Percentiles rank a stretch among this genome's conserved stretches.
phyloP scores from a whole-genome alignment of 2,797 vertebrate genomes.

The Dermochelys coriacea region DNA sequence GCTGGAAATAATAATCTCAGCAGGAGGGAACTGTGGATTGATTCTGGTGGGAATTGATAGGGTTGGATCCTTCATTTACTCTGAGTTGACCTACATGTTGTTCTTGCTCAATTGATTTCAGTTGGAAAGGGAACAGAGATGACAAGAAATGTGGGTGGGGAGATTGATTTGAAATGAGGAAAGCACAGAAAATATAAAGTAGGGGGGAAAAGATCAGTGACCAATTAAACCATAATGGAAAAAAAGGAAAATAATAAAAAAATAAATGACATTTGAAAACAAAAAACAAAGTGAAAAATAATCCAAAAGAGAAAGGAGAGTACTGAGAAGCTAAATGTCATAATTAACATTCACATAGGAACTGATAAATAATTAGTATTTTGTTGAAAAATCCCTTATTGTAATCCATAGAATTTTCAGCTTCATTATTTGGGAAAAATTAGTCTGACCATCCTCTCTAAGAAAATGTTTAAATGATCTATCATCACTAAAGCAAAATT shows the following conservation, averaged over 20 bases:
- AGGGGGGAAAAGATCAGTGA: background rate
- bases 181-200: background rate
- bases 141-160: background rate
- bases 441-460: no score
- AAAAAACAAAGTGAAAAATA: no score
- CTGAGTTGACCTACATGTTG: background rate
- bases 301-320: no score
- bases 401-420: no score
- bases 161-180: background rate
- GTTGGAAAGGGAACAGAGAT: background rate
- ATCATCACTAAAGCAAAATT: no score
- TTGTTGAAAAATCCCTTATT: no score
- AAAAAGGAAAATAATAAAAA: background rate
- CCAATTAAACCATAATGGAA: background rate
- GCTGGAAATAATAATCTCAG: background rate
- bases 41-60: background rate
- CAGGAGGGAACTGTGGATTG: background rate
- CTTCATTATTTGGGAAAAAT: no score
- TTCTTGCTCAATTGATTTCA: background rate
- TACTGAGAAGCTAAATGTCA: no score
- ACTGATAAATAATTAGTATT: no score
- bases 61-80: background rate
- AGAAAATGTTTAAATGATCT: no score
- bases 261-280: no score
- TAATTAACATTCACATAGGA: no score